These are phyloP conservation scores for Calosoma granatense DNA, from an alignment of 1,140 invertebrate species.

Conservation along the genomic window DNA sequence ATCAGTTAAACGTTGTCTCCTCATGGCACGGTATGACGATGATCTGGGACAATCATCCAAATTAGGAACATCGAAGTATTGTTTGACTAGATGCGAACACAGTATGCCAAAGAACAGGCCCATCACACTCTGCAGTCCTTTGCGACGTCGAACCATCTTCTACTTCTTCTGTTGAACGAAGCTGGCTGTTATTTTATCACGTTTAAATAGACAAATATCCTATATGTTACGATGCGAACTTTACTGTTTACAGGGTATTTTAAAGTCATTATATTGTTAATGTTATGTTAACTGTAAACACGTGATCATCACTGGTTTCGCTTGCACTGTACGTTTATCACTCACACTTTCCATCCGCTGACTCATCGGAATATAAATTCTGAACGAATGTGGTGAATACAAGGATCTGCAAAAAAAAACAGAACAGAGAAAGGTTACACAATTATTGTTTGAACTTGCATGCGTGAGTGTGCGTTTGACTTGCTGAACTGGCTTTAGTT, in stretches of 20 bases:
- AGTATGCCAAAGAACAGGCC: not conserved
- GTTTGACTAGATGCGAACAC: slow-evolving; percentile 6
- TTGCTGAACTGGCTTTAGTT: too few species aligned
- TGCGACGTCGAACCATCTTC: not conserved
- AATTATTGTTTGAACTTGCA: too few species aligned
- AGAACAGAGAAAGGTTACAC: too few species aligned
- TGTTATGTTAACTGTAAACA: not conserved
- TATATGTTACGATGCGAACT: not conserved
- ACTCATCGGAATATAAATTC: too few species aligned
- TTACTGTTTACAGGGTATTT: not conserved
- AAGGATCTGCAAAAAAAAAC: too few species aligned
- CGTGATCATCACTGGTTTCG: not conserved
- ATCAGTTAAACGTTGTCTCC: not conserved
- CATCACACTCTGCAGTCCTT: not conserved
- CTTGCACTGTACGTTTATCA: not conserved
- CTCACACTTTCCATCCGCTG: not conserved
- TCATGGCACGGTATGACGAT: not conserved
- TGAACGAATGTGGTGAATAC: too few species aligned
- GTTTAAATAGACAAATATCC: not conserved
- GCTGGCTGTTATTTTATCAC: not conserved
- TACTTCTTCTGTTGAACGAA: too few species aligned
- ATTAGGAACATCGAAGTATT: not conserved
- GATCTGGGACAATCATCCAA: not conserved
- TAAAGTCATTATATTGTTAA: not conserved
- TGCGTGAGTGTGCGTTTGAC: too few species aligned